Conservation (phyloP, 2,888 invertebrate genomes). For the Spodoptera littoralis region DNA sequence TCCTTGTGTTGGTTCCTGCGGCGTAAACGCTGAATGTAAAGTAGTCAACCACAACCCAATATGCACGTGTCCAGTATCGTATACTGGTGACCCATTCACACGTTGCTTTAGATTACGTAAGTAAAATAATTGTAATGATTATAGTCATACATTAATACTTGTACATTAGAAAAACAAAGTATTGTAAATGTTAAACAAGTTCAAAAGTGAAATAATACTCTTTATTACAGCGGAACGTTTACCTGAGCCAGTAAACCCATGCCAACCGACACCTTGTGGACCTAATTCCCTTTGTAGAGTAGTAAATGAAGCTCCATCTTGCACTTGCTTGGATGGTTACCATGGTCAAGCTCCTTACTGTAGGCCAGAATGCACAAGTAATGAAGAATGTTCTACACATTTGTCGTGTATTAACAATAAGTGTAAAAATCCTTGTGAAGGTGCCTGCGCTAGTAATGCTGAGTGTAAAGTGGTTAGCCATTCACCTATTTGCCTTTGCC, state of each 20-base stretch:
- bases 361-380: constrained; percentile 93
- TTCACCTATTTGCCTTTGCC: constrained; percentile 92
- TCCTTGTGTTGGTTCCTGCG: constrained; percentile 93
- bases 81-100: constrained; percentile 91
- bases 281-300: constrained; percentile 92
- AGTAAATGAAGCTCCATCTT: constrained; percentile 91
- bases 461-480: constrained; percentile 94
- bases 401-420: constrained; percentile 93
- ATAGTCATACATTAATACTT: no score
- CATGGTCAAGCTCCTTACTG: constrained; percentile 93
- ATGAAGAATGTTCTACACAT: constrained; percentile 91
- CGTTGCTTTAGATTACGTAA: constrained; percentile 89
- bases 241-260: constrained; percentile 89
- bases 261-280: constrained; percentile 94
- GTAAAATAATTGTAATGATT: constrained; percentile 56
- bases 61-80: constrained; percentile 90
- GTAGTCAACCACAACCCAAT: constrained; percentile 94
- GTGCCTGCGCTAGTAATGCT: constrained; percentile 92
- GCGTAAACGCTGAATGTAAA: constrained; percentile 91
- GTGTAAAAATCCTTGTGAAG: constrained; percentile 93
- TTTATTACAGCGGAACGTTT: constrained; percentile 83
- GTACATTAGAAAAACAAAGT: no score
- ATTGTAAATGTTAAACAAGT: no score
- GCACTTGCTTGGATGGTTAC: constrained; percentile 92
- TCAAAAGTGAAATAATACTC: background rate